Conservation (phyloP, 2,113 vertebrate genomes). For the Clarias magur region DNA sequence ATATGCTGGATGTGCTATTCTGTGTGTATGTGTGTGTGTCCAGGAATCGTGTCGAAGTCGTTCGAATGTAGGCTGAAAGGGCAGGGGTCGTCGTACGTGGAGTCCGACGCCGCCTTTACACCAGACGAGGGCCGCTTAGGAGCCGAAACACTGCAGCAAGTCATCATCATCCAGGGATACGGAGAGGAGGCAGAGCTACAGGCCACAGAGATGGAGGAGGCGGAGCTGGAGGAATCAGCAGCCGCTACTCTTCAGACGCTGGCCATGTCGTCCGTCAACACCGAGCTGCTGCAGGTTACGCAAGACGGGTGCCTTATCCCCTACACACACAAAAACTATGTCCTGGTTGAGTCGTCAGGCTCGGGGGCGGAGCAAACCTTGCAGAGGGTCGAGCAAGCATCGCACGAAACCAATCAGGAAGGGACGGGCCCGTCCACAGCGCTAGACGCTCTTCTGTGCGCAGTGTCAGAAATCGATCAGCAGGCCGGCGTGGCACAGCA, state of each 20-base stretch:
- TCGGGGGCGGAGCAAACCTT: constrained; percentile 62
- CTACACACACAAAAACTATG: constrained; percentile 79
- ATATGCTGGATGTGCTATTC: background rate
- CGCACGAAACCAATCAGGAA: constrained; percentile 68
- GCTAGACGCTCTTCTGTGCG: constrained; percentile 89
- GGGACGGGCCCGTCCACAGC: constrained; percentile 76
- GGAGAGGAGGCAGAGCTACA: constrained; percentile 77
- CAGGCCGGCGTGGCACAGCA: constrained; percentile 54
- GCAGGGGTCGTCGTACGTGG: constrained; percentile 92
- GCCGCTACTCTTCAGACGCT: constrained; percentile 93
- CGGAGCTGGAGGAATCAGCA: constrained; percentile 87
- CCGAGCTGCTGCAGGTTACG: constrained; percentile 92
- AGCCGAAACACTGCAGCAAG: constrained; percentile 83
- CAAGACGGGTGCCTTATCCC: constrained; percentile 91
- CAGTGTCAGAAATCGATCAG: constrained; percentile 42
- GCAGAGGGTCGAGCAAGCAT: constrained; percentile 46
- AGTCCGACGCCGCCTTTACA: constrained; percentile 77
- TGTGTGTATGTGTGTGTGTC: constrained; percentile 40
- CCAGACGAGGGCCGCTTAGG: constrained; percentile 64
- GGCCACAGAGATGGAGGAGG: constrained; percentile 87
- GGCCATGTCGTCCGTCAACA: constrained; percentile 91
- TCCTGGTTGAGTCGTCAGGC: constrained; percentile 81
- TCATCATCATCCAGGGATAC: constrained; percentile 95
- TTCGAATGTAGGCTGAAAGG: constrained; percentile 96
- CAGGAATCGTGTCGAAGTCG: constrained; percentile 97